Conservation (phyloP, 2,113 vertebrate species). For the Scalopus aquaticus region DNA sequence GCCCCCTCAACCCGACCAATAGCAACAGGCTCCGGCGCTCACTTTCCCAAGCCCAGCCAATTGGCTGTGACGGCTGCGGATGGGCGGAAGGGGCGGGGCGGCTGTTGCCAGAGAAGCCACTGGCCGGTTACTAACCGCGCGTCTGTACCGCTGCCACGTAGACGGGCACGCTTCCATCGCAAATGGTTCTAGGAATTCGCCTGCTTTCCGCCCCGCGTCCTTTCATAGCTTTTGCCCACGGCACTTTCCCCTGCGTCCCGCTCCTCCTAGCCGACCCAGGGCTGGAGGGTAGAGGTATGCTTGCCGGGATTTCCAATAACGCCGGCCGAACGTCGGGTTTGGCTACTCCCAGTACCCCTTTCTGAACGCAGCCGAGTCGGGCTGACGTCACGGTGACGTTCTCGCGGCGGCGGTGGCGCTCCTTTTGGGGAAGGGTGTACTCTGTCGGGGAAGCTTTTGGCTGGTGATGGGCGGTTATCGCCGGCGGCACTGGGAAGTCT, state of each 20-base stretch:
- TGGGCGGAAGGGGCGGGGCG: conserved; percentile 2
- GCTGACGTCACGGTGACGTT: conserved; percentile 39
- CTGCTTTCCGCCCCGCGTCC: not conserved
- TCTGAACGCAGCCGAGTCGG: not conserved
- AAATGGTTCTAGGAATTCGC: not conserved
- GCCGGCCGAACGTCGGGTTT: fast-evolving
- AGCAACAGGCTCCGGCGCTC: fast-evolving
- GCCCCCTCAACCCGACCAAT: not conserved
- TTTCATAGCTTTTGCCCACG: not conserved
- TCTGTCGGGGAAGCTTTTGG: fast-evolving
- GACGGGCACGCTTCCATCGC: not conserved
- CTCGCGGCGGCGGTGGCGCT: not conserved
- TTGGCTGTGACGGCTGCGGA: not conserved
- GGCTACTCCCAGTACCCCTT: fast-evolving
- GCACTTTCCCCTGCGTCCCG: not conserved
- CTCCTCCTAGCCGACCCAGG: not conserved
- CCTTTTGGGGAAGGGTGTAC: fast-evolving
- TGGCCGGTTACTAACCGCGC: not conserved
- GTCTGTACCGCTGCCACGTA: fast-evolving
- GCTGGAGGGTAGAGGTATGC: conserved; percentile 27
- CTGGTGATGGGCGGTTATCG: fast-evolving
- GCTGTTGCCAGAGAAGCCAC: conserved; percentile 70
- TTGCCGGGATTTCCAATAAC: fast-evolving
- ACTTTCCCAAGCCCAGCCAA: not conserved
- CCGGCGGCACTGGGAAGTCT: fast-evolving